Conservation (phyloP, 2,113 vertebrate species). For the Climacteris rufus region DNA sequence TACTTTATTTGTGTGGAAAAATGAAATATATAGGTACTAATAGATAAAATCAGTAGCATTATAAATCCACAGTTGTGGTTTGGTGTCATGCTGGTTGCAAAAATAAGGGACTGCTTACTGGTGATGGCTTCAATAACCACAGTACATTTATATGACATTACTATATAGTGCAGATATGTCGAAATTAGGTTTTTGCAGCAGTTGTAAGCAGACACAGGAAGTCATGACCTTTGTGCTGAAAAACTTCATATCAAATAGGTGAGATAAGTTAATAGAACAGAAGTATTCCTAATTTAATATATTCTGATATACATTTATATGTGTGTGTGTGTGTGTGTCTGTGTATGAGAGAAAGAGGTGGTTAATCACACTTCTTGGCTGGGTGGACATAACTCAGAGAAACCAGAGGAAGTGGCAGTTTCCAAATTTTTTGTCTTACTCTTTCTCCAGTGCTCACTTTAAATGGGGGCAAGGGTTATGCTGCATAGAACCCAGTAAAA, state of each 20-base stretch:
- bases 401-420: not conserved
- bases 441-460: not conserved
- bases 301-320: too few species aligned
- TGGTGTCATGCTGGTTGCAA: not conserved
- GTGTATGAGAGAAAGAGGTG: not conserved
- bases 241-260: not conserved
- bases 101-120: not conserved
- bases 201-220: not conserved
- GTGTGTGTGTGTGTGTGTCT: not conserved
- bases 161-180: not conserved
- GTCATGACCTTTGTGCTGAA: not conserved
- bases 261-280: not conserved
- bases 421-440: not conserved
- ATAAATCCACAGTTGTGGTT: not conserved
- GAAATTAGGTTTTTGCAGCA: not conserved
- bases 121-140: not conserved
- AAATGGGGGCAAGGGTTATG: not conserved
- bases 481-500: not conserved
- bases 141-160: not conserved
- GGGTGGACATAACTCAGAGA: not conserved
- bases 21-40: not conserved
- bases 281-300: not conserved
- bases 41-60: not conserved
- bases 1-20: not conserved
- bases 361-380: not conserved